These are phyloP conservation scores for Entomobrya multifasciata DNA, from an alignment of 2,888 invertebrate species.

Conservation along the genomic window DNA sequence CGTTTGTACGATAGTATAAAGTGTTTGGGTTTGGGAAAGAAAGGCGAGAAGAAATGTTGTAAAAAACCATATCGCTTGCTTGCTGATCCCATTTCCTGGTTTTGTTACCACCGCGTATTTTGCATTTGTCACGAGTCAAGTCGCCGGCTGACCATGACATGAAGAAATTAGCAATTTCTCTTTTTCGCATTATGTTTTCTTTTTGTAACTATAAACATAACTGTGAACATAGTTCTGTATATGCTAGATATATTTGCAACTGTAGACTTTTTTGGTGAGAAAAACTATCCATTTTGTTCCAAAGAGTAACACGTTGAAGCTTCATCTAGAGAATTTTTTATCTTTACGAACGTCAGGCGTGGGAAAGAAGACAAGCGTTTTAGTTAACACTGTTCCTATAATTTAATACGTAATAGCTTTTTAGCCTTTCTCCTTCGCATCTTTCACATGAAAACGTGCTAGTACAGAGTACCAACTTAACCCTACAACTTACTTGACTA, in stretches of 20 bases:
- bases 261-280: neutral
- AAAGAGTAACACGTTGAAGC: conserved; percentile 10
- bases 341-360: neutral
- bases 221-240: too few species aligned
- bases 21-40: too few species aligned
- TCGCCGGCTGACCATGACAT: too few species aligned
- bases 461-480: neutral
- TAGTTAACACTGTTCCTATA: neutral
- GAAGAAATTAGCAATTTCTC: too few species aligned
- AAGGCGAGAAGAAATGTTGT: too few species aligned
- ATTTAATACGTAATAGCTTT: conserved; percentile 39
- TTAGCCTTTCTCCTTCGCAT: conserved; percentile 19
- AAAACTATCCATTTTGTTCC: conserved; percentile 26
- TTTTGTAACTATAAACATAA: too few species aligned
- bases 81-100: neutral
- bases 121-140: neutral
- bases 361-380: neutral
- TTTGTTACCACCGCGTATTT: neutral
- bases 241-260: too few species aligned
- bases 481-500: neutral
- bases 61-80: too few species aligned
- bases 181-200: too few species aligned
- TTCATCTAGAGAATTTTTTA: conserved; percentile 14
- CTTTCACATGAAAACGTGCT: neutral
- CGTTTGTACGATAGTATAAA: too few species aligned